Evolutionary conservation across 2,888 invertebrate genomes (phyloP).

Genomic region (Polydrusus pterygomalis): DNA sequence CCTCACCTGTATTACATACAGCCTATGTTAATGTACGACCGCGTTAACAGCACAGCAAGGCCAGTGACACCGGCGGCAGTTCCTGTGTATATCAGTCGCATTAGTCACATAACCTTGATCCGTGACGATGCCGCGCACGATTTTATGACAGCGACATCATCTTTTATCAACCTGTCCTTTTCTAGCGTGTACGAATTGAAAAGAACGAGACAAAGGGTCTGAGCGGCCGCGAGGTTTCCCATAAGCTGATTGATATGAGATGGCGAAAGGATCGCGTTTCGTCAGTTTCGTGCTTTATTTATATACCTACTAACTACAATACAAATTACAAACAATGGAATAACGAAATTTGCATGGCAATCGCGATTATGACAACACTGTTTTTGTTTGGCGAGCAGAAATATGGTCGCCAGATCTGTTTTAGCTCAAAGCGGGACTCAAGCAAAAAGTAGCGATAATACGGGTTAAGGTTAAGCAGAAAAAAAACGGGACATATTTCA

Average conservation of each 20-base stretch:
- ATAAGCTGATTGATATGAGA: constrained; percentile 1
- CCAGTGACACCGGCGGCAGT: constrained; percentile 52
- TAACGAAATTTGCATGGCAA: constrained; percentile 10
- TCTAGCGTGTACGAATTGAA: neutral
- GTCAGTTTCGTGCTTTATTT: neutral
- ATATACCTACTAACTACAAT: neutral
- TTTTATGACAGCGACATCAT: neutral
- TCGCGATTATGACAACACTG: neutral
- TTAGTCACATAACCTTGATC: constrained; percentile 51
- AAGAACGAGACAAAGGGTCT: neutral
- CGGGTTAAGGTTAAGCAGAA: too few species aligned
- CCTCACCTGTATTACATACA: too few species aligned
- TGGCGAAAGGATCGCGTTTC: neutral
- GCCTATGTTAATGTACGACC: neutral
- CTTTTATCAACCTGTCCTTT: neutral
- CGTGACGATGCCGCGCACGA: constrained; percentile 1
- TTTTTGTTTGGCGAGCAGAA: too few species aligned
- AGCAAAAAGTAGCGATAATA: too few species aligned
- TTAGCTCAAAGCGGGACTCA: too few species aligned
- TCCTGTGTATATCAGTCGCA: constrained; percentile 43
- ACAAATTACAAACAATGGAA: constrained; percentile 3
- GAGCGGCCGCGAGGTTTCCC: neutral
- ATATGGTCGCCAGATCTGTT: too few species aligned
- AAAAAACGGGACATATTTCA: too few species aligned
- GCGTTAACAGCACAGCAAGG: constrained; percentile 38